phyloP scores from a whole-genome alignment of 1,140 invertebrate genomes.

The Drosophila quadrilineata region DNA sequence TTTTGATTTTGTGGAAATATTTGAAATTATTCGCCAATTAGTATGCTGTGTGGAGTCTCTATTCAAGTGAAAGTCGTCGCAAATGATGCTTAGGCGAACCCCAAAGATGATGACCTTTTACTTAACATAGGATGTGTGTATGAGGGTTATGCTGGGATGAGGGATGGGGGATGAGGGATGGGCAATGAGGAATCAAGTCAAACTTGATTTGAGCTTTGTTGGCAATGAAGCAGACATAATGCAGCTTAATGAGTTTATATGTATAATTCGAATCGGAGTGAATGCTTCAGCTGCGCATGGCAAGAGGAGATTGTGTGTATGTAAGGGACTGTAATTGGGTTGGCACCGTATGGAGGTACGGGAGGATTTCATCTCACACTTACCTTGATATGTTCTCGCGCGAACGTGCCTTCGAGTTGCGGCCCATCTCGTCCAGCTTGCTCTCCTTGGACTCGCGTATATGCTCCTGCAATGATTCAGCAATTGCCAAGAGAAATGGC shows the following conservation, averaged over 20 bases:
- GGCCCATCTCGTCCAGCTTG: conserved; percentile 87
- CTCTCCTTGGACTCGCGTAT: conserved; percentile 90
- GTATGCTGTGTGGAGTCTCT: too few species aligned
- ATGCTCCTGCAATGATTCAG: conserved; percentile 85
- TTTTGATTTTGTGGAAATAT: too few species aligned
- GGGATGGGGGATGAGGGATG: too few species aligned
- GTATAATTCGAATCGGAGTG: neutral
- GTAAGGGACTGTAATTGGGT: neutral
- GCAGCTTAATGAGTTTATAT: conserved; percentile 28
- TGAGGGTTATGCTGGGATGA: too few species aligned
- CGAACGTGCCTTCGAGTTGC: conserved; percentile 80
- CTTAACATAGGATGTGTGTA: too few species aligned
- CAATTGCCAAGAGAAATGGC: conserved; percentile 23
- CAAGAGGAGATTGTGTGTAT: neutral
- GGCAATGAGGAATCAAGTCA: neutral
- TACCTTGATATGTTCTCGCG: conserved; percentile 80
- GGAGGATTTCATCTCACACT: conserved; percentile 11
- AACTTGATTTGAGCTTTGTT: conserved; percentile 21
- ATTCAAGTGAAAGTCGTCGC: too few species aligned
- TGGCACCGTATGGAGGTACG: neutral
- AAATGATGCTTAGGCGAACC: too few species aligned
- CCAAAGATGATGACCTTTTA: too few species aligned
- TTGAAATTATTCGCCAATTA: too few species aligned
- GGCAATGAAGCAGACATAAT: conserved; percentile 19
- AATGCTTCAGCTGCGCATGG: too few species aligned